phyloP scores from a whole-genome alignment of 1,140 invertebrate genomes.

The Drosophila sp. region DNA sequence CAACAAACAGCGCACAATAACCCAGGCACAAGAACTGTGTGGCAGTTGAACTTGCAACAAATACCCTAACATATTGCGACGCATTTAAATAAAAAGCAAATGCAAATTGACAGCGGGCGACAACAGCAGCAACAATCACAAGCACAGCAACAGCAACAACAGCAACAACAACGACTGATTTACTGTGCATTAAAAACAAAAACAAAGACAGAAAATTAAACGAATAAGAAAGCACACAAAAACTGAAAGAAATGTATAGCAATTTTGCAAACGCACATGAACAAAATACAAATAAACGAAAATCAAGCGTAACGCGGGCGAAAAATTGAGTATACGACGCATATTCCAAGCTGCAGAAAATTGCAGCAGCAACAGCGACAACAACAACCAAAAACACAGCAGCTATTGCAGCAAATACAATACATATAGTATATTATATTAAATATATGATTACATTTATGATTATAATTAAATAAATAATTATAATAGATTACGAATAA shows the following conservation, averaged over 20 bases:
- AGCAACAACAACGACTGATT: slow-evolving; percentile 45
- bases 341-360: slow-evolving; percentile 62
- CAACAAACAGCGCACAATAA: slow-evolving; percentile 26
- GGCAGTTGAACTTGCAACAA: slow-evolving; percentile 4
- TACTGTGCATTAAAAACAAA: slow-evolving; percentile 43
- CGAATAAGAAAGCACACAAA: slow-evolving; percentile 1
- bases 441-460: not conserved
- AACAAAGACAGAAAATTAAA: slow-evolving; percentile 17
- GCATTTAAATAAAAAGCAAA: slow-evolving; percentile 19
- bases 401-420: slow-evolving; percentile 14
- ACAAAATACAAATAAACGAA: not conserved
- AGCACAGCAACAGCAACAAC: slow-evolving; percentile 39
- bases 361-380: slow-evolving; percentile 13
- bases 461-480: slow-evolving; percentile 1
- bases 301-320: not conserved
- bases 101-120: slow-evolving; percentile 4
- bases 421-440: too few species aligned
- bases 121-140: slow-evolving; percentile 40
- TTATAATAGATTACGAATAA: not conserved
- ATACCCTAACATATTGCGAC: slow-evolving; percentile 46
- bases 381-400: not conserved
- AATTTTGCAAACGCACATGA: slow-evolving; percentile 44
- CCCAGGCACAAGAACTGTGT: slow-evolving; percentile 19
- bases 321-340: slow-evolving; percentile 65
- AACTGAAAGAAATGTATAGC: slow-evolving; percentile 26